Conservation (phyloP, 2,888 invertebrate genomes). For the Aethes cnicana region DNA sequence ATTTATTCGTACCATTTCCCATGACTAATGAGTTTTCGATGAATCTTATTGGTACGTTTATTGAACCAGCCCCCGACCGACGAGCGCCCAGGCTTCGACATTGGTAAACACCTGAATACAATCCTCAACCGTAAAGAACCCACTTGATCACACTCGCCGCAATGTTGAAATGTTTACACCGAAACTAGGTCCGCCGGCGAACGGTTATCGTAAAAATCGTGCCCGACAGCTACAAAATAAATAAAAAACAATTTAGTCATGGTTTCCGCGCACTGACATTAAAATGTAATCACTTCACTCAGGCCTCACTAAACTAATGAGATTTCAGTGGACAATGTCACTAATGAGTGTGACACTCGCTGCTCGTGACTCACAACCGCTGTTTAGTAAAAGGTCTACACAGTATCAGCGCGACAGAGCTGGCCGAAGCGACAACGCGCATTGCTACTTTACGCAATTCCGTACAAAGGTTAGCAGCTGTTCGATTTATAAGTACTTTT, state of each 20-base stretch:
- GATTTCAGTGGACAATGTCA: conserved; percentile 73
- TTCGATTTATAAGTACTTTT: conserved; percentile 30
- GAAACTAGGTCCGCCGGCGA: conserved; percentile 30
- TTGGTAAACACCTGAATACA: conserved; percentile 53
- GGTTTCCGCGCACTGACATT: conserved; percentile 58
- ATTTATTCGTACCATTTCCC: conserved; percentile 66
- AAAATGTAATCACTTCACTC: conserved; percentile 78
- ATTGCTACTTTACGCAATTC: conserved; percentile 43
- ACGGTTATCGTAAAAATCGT: conserved; percentile 53
- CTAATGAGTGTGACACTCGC: conserved; percentile 70
- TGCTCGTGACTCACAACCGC: conserved; percentile 71
- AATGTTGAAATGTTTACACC: conserved; percentile 32
- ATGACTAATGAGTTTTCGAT: conserved; percentile 67
- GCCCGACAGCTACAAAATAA: conserved; percentile 50
- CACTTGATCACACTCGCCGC: conserved; percentile 49
- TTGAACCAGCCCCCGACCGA: conserved; percentile 72
- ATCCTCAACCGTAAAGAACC: conserved; percentile 48
- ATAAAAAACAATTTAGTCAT: conserved; percentile 59
- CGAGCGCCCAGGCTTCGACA: conserved; percentile 67
- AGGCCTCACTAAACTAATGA: conserved; percentile 77
- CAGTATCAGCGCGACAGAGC: conserved; percentile 43
- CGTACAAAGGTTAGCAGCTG: conserved; percentile 45
- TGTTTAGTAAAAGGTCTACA: conserved; percentile 60
- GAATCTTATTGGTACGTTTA: conserved; percentile 65
- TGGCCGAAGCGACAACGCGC: conserved; percentile 30